These are phyloP conservation scores for Bombylius discolor DNA, from an alignment of 2,888 invertebrate genomes.

Conservation along the genomic window DNA sequence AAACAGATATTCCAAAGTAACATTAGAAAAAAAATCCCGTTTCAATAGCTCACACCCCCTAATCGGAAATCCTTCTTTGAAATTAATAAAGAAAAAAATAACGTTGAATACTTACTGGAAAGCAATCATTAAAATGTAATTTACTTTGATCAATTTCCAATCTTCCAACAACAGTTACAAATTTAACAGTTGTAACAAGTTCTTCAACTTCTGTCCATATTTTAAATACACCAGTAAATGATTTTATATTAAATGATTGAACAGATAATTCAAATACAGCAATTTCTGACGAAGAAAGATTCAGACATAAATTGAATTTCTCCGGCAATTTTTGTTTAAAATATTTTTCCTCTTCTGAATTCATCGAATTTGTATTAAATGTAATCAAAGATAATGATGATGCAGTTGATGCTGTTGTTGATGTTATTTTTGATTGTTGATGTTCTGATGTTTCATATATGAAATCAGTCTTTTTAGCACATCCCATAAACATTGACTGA, in stretches of 20 bases:
- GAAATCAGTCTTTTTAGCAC: conserved; percentile 27
- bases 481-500: conserved; percentile 42
- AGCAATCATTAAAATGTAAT: conserved; percentile 61
- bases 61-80: not conserved
- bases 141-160: conserved; percentile 54
- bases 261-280: conserved; percentile 51
- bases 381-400: not conserved
- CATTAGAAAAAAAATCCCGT: too few species aligned
- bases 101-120: conserved; percentile 50
- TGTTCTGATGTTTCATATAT: conserved; percentile 7
- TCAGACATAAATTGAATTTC: conserved; percentile 21
- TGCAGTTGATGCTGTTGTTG: not conserved
- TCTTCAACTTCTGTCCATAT: conserved; percentile 59
- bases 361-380: not conserved
- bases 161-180: conserved; percentile 61
- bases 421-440: not conserved
- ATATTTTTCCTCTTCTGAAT: not conserved
- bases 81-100: not conserved
- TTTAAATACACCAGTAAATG: conserved; percentile 53
- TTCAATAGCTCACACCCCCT: too few species aligned
- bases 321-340: not conserved
- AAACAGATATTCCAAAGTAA: too few species aligned
- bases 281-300: conserved; percentile 23
- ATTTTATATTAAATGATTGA: conserved; percentile 51
- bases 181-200: conserved; percentile 56